These are phyloP conservation scores for Coregonus clupeaformis DNA, from an alignment of 2,113 vertebrate genomes.

Conservation along the genomic window DNA sequence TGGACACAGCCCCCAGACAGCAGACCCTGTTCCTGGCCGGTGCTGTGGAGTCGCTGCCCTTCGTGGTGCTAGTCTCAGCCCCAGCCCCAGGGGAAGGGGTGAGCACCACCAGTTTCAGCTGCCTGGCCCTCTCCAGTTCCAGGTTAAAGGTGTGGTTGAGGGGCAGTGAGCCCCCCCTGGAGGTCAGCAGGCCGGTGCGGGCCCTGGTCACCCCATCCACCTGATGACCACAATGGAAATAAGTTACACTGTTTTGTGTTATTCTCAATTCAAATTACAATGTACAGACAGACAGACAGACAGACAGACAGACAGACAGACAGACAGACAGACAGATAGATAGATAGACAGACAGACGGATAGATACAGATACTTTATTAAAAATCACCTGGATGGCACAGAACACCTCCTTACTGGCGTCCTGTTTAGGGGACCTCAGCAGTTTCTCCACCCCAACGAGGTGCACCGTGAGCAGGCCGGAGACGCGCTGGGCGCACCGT, in stretches of 20 bases:
- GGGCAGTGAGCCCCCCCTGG: conserved; percentile 65
- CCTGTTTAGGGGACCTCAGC: conserved; percentile 31
- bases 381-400: conserved; percentile 6
- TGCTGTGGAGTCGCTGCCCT: conserved; percentile 22
- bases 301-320: no score
- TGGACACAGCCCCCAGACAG: conserved; percentile 70
- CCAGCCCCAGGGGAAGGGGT: conserved; percentile 66
- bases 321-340: no score
- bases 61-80: conserved; percentile 50
- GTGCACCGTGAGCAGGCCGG: conserved; percentile 82
- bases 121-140: conserved; percentile 79
- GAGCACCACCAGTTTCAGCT: conserved; percentile 79
- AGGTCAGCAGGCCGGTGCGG: conserved; percentile 76
- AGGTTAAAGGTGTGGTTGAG: conserved; percentile 90
- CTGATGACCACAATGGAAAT: no score
- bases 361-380: no score
- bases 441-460: conserved; percentile 79
- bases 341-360: no score
- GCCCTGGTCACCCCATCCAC: conserved; percentile 81
- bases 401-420: conserved; percentile 9
- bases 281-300: conserved; percentile 31
- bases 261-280: background rate
- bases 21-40: conserved; percentile 69
- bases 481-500: conserved; percentile 69
- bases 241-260: no score